Evolutionary conservation across 2,888 invertebrate species (phyloP).

Genomic region (Rhagonycha fulva): DNA sequence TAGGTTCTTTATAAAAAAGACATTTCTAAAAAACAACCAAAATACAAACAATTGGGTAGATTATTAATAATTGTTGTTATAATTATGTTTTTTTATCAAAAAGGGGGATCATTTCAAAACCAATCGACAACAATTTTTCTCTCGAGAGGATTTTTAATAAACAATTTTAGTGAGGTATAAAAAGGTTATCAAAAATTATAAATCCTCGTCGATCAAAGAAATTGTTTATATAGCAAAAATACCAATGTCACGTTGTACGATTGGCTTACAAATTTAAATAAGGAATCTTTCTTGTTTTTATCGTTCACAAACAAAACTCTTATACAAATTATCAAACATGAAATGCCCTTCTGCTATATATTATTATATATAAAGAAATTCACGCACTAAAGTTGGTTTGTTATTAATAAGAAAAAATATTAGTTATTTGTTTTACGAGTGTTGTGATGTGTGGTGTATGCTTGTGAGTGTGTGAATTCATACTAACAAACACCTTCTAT

Average conservation of each 20-base stretch:
- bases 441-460: not conserved
- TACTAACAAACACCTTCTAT: constrained; percentile 47
- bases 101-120: not conserved
- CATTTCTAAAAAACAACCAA: constrained; percentile 52
- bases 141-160: constrained; percentile 18
- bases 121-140: not conserved
- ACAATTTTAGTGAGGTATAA: constrained; percentile 23
- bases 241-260: not conserved
- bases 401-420: constrained; percentile 46
- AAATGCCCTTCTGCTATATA: constrained; percentile 55
- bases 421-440: constrained; percentile 40
- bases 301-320: constrained; percentile 3
- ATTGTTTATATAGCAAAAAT: not conserved
- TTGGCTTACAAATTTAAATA: not conserved
- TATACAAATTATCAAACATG: constrained; percentile 37
- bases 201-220: constrained; percentile 15
- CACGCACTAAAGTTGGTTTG: constrained; percentile 55
- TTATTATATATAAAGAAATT: constrained; percentile 43
- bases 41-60: constrained; percentile 8
- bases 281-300: not conserved
- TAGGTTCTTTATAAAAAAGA: constrained; percentile 49
- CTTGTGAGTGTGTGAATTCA: constrained; percentile 33
- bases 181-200: constrained; percentile 24
- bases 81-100: not conserved
- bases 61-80: not conserved